A percentile compares a stretch with the other conserved stretches of the same genome.
These are phyloP conservation scores for Ispidina lecontei DNA, from an alignment of 2,797 vertebrate species.

Conservation along the genomic window DNA sequence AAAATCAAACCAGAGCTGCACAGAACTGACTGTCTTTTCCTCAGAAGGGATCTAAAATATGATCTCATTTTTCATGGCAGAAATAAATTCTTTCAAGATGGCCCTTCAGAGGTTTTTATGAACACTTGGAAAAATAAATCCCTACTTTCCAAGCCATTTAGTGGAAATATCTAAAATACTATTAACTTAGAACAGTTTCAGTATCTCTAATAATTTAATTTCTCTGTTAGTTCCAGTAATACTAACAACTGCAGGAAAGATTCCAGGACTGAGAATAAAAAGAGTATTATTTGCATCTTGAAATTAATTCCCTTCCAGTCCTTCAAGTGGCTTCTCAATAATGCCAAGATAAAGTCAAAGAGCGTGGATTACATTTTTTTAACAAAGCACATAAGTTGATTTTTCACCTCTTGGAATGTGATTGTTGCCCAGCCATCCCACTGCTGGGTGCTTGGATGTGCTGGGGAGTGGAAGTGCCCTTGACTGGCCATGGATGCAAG, in stretches of 20 bases:
- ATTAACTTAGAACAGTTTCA: background rate
- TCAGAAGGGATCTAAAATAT: background rate
- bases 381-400: background rate
- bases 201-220: background rate
- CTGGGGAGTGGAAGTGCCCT: constrained; percentile 69
- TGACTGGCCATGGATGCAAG: constrained; percentile 69
- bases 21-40: background rate
- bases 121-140: background rate
- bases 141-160: background rate
- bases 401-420: background rate
- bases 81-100: background rate
- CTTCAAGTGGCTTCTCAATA: constrained; percentile 8
- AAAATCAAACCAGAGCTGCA: background rate
- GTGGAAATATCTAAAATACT: background rate
- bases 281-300: background rate
- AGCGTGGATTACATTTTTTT: background rate
- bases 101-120: background rate
- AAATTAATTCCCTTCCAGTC: constrained; percentile 30
- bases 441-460: background rate
- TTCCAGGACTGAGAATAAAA: background rate
- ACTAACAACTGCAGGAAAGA: background rate
- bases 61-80: background rate
- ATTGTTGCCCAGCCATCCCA: background rate
- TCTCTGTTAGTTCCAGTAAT: background rate
- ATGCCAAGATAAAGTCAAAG: background rate